Base-by-base conservation (phyloP, 92 coral and sea anemone species). In the Micromussa lordhowensis region DNA sequence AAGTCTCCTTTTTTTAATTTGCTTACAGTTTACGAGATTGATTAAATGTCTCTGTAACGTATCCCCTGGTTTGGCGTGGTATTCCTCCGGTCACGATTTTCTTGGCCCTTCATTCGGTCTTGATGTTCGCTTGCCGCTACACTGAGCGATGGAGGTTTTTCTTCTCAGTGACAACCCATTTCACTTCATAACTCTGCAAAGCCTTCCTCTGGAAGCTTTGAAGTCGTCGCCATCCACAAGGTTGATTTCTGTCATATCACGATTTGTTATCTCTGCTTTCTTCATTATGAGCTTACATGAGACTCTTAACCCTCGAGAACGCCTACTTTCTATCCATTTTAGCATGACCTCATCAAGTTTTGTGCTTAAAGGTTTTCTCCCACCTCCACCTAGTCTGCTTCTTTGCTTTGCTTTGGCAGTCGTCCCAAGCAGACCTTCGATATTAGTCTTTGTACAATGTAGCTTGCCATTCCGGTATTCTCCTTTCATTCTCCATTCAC, bases 401-500 rank as follows among this genome's bases (percentile, higher is more conserved):
- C 94, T 82, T 82, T 88, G 72, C 83, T 94, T 94, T 30, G 89
- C 92, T 85, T 94, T 91, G 54, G 81, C 91, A 74, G 93, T 82
- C 58, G 84, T 88, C 38, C 38, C 38, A 87, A 94, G 74, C 87
- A 94, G 76, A 64, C 88, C 88, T 91, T 94, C 87, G 86, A 94
- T 94, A 54, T 78, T 83, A 53, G 26, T 79, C 86, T 86, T 94
- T 80, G 89, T n/a, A n/a, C n/a, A n/a, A n/a, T n/a, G n/a, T 91
- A 53, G 88, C 87, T 73, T 93, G 78, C 93, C 94, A 91, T 87
- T 91, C 94, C 73, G 90, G 88, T 86, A 94, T 68, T 89, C 93
- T 91, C 78, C 69, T 94, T 87, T 89, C 93, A 94, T 94, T 92
- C n/a, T 87, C 86, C 93, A 94, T 94, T 92, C n/a, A 91, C 85